Evolutionary conservation across 2,113 vertebrate genomes (phyloP), one percentile per base, ranked within the genome.

Genomic region (Elgaria multicarinata): DNA sequence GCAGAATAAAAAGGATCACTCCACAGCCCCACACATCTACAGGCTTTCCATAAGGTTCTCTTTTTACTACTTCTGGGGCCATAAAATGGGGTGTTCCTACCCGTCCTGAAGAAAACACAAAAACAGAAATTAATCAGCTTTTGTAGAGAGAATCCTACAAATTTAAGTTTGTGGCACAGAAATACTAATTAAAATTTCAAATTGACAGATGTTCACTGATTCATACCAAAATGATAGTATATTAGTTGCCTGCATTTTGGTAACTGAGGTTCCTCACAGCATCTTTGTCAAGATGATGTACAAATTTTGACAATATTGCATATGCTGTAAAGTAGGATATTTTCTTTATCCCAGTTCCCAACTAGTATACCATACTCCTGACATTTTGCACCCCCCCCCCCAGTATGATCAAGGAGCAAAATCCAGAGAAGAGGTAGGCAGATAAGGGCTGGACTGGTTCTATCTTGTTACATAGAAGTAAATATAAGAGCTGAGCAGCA

Each of bases 11-110:
- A 94, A 99, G 98, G 96, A 99, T 99, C 92, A 99, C 99, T 0
- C 99, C 99, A 58, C 99, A 99, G 88, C 99, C 99, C 99, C 99
- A 99, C 92, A 99, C 99, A 77, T 99, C 99, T 93, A 99, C 99
- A 1, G 99, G 99, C 93, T 99, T 99, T 87, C 99, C 99, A 20
- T 99, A 99, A 0, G 99, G 99, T 94, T 99, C 99, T 94, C 99
- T 96, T 97, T 99, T 99, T 91, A 99, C 99, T 88, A 99, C 99
- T 96, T 99, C 99, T 69, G 99, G 99, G 87, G 99, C 99, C 99
- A 99, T 99, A 97, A 99, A 99, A 96, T 99, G 99, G 92, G 99
- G 99, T 33, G 99, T 99, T 83, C 99, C 99, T 81, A 99, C 99
- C 4, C 99, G 98, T 89, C 99, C 99, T 99, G 95, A 77, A 90